Evolutionary conservation across 2,888 invertebrate genomes (phyloP).

Genomic region (Sinelater perroti): DNA sequence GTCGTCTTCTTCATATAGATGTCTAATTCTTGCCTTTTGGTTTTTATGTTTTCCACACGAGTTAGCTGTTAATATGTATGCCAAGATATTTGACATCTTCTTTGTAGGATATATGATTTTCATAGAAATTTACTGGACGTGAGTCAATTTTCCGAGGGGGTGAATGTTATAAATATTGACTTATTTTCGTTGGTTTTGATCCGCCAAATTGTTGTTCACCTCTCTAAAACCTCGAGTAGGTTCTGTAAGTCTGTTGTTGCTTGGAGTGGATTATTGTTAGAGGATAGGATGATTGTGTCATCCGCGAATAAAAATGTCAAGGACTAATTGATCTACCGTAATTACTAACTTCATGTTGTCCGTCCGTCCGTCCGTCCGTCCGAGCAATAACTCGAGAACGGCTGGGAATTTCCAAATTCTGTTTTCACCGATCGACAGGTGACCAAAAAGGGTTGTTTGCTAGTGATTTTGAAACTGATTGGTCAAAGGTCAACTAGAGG

Average conservation of each 20-base stretch:
- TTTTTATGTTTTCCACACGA: background rate
- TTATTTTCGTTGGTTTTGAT: slow-evolving; percentile 6
- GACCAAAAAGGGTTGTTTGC: no score
- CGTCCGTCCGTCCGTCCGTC: no score
- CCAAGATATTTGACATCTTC: background rate
- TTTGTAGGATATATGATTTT: background rate
- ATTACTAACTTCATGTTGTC: no score
- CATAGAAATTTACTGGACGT: background rate
- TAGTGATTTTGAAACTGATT: no score
- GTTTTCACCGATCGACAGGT: no score
- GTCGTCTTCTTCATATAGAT: background rate
- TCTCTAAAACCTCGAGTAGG: background rate
- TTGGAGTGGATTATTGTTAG: background rate
- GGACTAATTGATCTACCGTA: no score
- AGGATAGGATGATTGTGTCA: background rate
- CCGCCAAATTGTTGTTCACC: background rate
- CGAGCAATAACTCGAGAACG: no score
- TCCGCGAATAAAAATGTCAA: no score
- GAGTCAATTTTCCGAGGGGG: background rate
- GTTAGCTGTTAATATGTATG: background rate
- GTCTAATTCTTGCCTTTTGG: background rate
- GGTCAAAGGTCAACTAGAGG: no score
- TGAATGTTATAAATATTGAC: background rate
- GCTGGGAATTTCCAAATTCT: no score
- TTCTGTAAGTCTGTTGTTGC: background rate